Conservation (phyloP, 2,113 vertebrate species). For the Phalacrocorax brasilianus region DNA sequence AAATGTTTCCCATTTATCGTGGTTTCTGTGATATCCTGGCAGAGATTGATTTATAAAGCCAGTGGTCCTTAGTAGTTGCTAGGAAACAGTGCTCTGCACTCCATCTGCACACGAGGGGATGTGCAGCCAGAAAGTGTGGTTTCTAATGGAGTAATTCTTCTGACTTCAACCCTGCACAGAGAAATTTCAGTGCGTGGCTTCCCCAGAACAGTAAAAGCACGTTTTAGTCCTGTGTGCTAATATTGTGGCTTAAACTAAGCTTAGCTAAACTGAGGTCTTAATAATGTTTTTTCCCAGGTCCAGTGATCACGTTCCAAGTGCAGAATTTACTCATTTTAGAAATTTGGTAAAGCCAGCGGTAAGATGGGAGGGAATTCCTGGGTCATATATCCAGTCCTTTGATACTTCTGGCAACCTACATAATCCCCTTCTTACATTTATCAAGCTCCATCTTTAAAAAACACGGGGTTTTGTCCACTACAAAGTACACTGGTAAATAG, state of each 20-base stretch:
- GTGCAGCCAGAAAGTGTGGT: slow-evolving; percentile 14
- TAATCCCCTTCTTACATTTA: background rate
- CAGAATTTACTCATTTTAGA: background rate
- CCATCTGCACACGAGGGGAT: background rate
- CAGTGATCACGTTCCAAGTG: background rate
- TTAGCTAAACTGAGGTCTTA: background rate
- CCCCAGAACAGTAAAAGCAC: background rate
- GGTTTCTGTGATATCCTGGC: slow-evolving; percentile 52
- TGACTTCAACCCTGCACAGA: background rate
- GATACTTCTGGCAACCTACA: background rate
- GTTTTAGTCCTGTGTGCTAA: background rate
- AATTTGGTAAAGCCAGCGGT: background rate
- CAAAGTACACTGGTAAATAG: background rate
- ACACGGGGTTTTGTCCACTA: background rate
- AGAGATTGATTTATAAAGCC: slow-evolving; percentile 66
- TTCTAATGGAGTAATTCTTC: slow-evolving; percentile 37
- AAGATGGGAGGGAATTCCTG: background rate
- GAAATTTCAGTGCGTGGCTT: background rate
- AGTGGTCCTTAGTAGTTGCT: slow-evolving; percentile 59
- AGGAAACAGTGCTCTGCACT: slow-evolving; percentile 55
- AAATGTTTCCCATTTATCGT: slow-evolving; percentile 43
- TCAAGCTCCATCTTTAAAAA: background rate
- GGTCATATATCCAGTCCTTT: background rate
- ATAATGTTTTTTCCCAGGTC: background rate
- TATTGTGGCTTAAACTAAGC: background rate